Evolutionary conservation across 2,113 vertebrate species (phyloP).

Genomic region (Cariama cristata): DNA sequence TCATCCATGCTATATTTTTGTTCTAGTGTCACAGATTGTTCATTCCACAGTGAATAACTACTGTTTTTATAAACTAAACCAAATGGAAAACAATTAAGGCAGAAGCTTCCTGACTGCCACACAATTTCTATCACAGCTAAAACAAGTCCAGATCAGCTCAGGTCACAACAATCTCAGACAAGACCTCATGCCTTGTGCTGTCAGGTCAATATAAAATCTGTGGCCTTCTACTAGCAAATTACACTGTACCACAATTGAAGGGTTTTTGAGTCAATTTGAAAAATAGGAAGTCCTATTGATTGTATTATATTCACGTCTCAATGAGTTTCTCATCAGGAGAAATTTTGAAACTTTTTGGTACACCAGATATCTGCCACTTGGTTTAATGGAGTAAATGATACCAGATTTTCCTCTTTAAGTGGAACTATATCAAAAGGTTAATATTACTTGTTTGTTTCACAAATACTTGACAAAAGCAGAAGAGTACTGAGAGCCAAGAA

Average conservation of each 20-base stretch:
- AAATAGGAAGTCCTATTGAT: not conserved
- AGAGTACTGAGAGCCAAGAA: fast-evolving
- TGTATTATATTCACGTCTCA: not conserved
- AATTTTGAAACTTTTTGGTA: not conserved
- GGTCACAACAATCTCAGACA: not conserved
- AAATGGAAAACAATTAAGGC: not conserved
- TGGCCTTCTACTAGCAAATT: not conserved
- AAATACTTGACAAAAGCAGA: not conserved
- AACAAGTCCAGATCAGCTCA: not conserved
- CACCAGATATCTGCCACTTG: not conserved
- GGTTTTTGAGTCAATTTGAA: not conserved
- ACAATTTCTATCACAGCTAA: not conserved
- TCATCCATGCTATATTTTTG: not conserved
- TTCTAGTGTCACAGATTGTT: not conserved
- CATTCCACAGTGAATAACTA: not conserved
- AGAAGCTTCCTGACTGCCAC: not conserved
- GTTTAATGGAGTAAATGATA: not conserved
- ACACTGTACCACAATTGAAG: not conserved
- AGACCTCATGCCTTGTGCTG: not conserved
- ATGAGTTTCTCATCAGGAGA: not conserved
- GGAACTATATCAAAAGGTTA: not conserved
- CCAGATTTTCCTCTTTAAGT: not conserved
- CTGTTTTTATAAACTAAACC: not conserved
- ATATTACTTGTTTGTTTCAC: not conserved
- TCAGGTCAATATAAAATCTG: not conserved